These are phyloP conservation scores for Hephaestus fuliginosus DNA, from an alignment of 2,797 vertebrate genomes.

Conservation along the genomic window DNA sequence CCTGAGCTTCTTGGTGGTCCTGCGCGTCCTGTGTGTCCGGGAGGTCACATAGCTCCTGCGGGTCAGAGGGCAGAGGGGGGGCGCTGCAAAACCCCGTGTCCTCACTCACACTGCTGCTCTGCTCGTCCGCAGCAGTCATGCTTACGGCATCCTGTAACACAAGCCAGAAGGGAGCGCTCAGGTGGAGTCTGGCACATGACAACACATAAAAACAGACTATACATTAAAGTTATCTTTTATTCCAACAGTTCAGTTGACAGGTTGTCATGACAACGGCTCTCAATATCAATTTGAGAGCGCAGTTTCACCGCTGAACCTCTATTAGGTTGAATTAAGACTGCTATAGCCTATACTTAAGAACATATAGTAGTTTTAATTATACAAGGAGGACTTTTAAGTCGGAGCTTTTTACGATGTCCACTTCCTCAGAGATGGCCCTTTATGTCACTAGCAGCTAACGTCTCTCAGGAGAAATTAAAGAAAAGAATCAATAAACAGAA, in stretches of 20 bases:
- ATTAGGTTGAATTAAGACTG: constrained; percentile 19
- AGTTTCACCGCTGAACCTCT: constrained; percentile 2
- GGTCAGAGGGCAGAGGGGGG: constrained; percentile 88
- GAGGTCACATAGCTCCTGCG: constrained; percentile 89
- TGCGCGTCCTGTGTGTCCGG: constrained; percentile 86
- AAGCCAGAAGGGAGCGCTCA: constrained; percentile 55
- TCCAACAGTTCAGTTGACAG: background rate
- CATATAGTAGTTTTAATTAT: constrained; percentile 39
- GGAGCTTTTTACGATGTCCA: constrained; percentile 25
- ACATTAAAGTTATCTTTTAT: background rate
- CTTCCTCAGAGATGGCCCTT: constrained; percentile 41
- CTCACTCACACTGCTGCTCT: constrained; percentile 92
- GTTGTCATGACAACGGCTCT: constrained; percentile 26
- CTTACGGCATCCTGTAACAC: constrained; percentile 88
- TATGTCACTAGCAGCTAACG: constrained; percentile 16
- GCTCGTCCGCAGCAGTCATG: constrained; percentile 90
- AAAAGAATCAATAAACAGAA: constrained; percentile 71
- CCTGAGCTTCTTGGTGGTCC: constrained; percentile 78
- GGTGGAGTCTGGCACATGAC: constrained; percentile 1
- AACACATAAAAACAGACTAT: background rate
- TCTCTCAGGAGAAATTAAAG: constrained; percentile 51
- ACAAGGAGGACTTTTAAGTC: constrained; percentile 38
- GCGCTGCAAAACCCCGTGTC: constrained; percentile 92
- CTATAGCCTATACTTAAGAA: constrained; percentile 34
- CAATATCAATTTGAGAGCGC: constrained; percentile 1